Percentiles rank a stretch among this genome's conserved stretches.
Evolutionary conservation across 1,140 invertebrate genomes (phyloP).

Genomic region (Drosophila pruinosa): DNA sequence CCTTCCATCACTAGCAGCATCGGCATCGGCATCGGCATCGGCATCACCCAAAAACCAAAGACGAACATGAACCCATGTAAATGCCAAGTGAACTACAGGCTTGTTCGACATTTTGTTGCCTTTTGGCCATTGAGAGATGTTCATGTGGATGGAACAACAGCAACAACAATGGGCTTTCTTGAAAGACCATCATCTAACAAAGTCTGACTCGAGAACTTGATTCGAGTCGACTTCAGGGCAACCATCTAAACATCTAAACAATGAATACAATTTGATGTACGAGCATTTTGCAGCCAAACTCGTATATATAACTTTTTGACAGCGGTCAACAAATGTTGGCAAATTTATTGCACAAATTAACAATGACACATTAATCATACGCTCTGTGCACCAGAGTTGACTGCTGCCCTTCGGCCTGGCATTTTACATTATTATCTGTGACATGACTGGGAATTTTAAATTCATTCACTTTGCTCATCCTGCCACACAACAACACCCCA

Average conservation of each 20-base stretch:
- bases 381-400: slow-evolving; percentile 18
- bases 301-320: slow-evolving; percentile 50
- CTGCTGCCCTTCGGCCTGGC: not conserved
- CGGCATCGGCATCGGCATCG: not conserved
- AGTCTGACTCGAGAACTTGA: not conserved
- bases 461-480: slow-evolving; percentile 41
- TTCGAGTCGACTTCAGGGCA: not conserved
- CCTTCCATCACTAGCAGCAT: slow-evolving; percentile 5
- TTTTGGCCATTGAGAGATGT: slow-evolving; percentile 1
- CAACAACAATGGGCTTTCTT: not conserved
- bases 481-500: too few species aligned
- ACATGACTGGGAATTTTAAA: slow-evolving; percentile 49
- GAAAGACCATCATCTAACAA: not conserved
- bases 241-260: slow-evolving; percentile 6
- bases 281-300: slow-evolving; percentile 1
- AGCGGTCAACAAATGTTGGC: slow-evolving; percentile 52
- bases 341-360: slow-evolving; percentile 64
- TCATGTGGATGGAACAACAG: not conserved
- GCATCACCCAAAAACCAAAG: not conserved
- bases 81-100: slow-evolving; percentile 35
- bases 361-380: slow-evolving; percentile 69
- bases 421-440: slow-evolving; percentile 31
- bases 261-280: slow-evolving; percentile 48
- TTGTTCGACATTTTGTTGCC: slow-evolving; percentile 49
- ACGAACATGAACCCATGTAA: slow-evolving; percentile 29